Conservation (phyloP, 2,888 invertebrate species). For the Tineola bisselliella region DNA sequence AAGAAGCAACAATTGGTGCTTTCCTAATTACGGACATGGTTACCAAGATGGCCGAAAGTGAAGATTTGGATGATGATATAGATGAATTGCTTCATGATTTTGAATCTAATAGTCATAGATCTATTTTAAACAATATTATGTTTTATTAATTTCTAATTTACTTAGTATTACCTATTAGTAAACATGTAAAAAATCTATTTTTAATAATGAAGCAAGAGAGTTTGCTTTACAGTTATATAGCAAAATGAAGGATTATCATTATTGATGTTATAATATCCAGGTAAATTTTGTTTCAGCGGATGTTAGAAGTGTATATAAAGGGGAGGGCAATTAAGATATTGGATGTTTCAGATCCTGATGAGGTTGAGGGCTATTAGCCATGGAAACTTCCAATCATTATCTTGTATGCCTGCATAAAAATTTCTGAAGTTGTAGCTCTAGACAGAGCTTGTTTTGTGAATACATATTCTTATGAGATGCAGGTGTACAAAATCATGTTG, state of each 20-base stretch:
- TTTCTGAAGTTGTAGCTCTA: no score
- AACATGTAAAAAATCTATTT: background rate
- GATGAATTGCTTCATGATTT: slow-evolving; percentile 95
- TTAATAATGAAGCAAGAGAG: background rate
- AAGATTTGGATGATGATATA: slow-evolving; percentile 96
- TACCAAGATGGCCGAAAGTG: slow-evolving; percentile 85
- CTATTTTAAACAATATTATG: slow-evolving; percentile 91
- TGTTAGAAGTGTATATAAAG: background rate
- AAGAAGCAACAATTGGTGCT: slow-evolving; percentile 98
- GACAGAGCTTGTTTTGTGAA: no score
- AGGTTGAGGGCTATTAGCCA: no score
- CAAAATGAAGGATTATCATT: background rate
- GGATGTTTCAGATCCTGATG: no score
- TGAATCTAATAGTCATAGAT: slow-evolving; percentile 86
- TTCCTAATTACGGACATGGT: slow-evolving; percentile 97
- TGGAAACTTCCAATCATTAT: no score
- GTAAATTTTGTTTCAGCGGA: background rate
- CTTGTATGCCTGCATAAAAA: no score
- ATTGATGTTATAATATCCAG: background rate
- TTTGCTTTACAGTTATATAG: background rate
- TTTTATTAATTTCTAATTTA: slow-evolving; percentile 77
- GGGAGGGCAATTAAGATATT: no score
- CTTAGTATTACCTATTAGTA: background rate
- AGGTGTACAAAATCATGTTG: no score
- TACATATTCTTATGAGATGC: no score